A percentile compares a stretch with the other conserved stretches of the same genome.
Evolutionary conservation across 2,888 invertebrate genomes (phyloP).

Genomic region (Rhagophthalmus giganteus): DNA sequence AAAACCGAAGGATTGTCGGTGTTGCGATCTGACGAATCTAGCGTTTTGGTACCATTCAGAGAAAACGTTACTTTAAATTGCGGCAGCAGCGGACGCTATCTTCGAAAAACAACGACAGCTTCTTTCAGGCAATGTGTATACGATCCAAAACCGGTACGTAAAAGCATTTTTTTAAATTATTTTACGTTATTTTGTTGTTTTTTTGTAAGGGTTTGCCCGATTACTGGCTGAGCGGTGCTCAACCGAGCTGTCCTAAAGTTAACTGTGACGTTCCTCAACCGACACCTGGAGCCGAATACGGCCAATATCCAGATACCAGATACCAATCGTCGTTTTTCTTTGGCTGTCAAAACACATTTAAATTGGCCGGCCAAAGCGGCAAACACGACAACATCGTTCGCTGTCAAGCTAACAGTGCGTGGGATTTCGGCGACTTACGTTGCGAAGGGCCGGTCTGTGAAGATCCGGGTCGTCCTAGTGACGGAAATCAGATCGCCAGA

Average conservation of each 20-base stretch:
- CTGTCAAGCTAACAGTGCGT: conserved; percentile 89
- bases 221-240: conserved; percentile 86
- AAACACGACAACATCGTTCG: conserved; percentile 90
- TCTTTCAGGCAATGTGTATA: conserved; percentile 93
- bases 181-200: too few relatives aligned
- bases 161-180: too few relatives aligned
- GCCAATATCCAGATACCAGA: conserved; percentile 82
- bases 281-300: conserved; percentile 92
- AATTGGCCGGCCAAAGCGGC: conserved; percentile 88
- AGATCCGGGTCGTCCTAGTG: conserved; percentile 92
- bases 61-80: conserved; percentile 89
- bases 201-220: conserved; percentile 86
- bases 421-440: conserved; percentile 95
- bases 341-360: conserved; percentile 94
- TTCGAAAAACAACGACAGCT: conserved; percentile 80
- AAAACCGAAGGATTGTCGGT: conserved; percentile 83
- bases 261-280: conserved; percentile 92
- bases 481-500: conserved; percentile 82
- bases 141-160: conserved; percentile 74
- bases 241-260: conserved; percentile 83
- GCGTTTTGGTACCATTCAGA: conserved; percentile 83
- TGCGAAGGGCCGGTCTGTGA: conserved; percentile 97
- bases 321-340: conserved; percentile 94
- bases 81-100: conserved; percentile 72
- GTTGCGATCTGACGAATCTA: conserved; percentile 76